phyloP scores from a whole-genome alignment of 2,113 vertebrate species.

The Grammomys surdaster region DNA sequence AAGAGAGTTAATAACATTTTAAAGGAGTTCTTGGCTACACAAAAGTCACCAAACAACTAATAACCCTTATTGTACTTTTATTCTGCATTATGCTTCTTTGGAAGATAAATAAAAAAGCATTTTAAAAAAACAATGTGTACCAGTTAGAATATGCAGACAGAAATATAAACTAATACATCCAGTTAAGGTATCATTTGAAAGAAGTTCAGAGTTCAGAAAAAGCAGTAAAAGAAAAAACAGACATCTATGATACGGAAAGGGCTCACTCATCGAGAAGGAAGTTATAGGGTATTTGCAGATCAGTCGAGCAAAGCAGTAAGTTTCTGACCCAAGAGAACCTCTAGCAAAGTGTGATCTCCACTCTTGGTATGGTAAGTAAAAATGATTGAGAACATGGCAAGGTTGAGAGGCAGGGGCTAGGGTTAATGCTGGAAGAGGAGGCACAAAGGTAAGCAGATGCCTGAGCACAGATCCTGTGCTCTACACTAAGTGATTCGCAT shows the following conservation, averaged over 20 bases:
- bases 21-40: neutral
- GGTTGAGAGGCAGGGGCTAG: neutral
- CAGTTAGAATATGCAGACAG: neutral
- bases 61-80: neutral
- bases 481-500: neutral
- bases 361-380: neutral
- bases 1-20: neutral
- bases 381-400: neutral
- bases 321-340: neutral
- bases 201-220: neutral
- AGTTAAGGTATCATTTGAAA: neutral
- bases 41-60: neutral
- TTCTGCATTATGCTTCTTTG: neutral
- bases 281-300: neutral
- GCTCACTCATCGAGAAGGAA: neutral
- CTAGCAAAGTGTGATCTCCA: neutral
- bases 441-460: neutral
- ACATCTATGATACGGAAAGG: neutral
- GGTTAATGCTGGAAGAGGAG: neutral
- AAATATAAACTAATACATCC: neutral
- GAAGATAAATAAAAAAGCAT: neutral
- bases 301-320: neutral
- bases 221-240: neutral
- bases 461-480: neutral
- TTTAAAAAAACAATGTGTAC: neutral